Base-by-base conservation (phyloP, 2,888 invertebrate species). In the Pterostichus madidus region DNA sequence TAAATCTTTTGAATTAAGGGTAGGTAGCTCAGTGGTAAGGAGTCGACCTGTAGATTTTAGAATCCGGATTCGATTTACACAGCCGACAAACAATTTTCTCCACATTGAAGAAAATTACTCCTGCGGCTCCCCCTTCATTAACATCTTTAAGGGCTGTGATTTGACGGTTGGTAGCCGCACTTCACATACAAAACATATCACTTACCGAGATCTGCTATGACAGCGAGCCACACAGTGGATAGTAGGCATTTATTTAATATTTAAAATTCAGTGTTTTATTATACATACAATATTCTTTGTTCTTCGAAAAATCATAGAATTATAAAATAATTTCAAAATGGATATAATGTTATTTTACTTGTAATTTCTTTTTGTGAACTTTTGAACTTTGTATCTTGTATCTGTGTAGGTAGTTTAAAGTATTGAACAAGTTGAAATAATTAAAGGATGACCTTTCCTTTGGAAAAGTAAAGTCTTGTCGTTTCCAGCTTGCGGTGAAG, bases 401-500 rank as follows among this genome's bases (percentile, higher is more conserved):
- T 31, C 61, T 32, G 31, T 10, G 1, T 6, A 24, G 24, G 32
- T 61, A 61, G 32, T 61, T 61, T 49, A 35, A 61, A 61, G 61
- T 61, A 61, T 61, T 61, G 35, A 61, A 61, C 61, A 61, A 31
- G 32, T 31, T 61, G 61, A 61, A 61, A 32, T 61, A 61, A 61
- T 61, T 32, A 61, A 35, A 61, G 32, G 31, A 32, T 61, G 61
- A 61, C 61, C 61, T 61, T 61, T 61, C 7, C 59, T 24, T 59
- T 31, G 59, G 49, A 49, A 49, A 49, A 49, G 46, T 46, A 46
- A 11, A 49, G 6, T 59, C 17, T 59, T 6, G 59, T 59, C 0
- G 49, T 59, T 24, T 59, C 24, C 24, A 59, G 24, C n/a, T 49
- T 49, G 49, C 13, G 49, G 13, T 49, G 49, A 8, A 49, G 49